A percentile compares a stretch with the other conserved stretches of the same genome.
Conservation (phyloP, 2,797 vertebrate species). For the Hoplostethus atlanticus region DNA sequence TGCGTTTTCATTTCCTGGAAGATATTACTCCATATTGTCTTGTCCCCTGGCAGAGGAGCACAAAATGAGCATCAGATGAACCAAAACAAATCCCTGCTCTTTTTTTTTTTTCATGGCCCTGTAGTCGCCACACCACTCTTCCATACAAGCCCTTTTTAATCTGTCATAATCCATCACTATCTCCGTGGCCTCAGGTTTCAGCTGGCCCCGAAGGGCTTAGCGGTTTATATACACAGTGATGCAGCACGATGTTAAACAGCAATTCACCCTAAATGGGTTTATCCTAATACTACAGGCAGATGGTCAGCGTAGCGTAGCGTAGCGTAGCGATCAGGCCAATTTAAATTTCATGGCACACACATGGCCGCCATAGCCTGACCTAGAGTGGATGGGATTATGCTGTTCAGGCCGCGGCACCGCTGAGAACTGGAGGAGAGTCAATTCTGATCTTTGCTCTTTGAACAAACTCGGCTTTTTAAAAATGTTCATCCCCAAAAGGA, state of each 20-base stretch:
- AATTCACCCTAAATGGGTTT: constrained; percentile 70
- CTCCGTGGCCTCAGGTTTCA: constrained; percentile 42
- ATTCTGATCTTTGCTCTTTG: background rate
- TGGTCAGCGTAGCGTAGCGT: constrained; percentile 24
- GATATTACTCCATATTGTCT: background rate
- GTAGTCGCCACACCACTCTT: constrained; percentile 27
- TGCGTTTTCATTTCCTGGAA: background rate
- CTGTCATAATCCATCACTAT: constrained; percentile 65
- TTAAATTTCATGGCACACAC: constrained; percentile 26
- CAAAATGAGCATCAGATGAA: background rate
- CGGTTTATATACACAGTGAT: constrained; percentile 39
- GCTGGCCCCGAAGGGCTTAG: constrained; percentile 32
- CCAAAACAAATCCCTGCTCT: background rate
- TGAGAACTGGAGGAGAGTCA: background rate
- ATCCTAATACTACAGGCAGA: constrained; percentile 59
- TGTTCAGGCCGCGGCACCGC: background rate
- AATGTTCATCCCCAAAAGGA: background rate
- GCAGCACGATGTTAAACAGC: constrained; percentile 46
- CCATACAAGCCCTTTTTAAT: constrained; percentile 51
- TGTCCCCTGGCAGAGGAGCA: background rate
- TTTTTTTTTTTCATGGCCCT: constrained; percentile 13
- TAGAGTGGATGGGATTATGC: constrained; percentile 31
- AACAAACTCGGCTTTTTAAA: background rate
- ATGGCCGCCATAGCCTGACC: constrained; percentile 2
- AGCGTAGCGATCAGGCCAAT: constrained; percentile 61